A percentile compares a stretch with the other conserved stretches of the same genome.
Conservation (phyloP, 2,888 invertebrate species). For the Boloria selene region DNA sequence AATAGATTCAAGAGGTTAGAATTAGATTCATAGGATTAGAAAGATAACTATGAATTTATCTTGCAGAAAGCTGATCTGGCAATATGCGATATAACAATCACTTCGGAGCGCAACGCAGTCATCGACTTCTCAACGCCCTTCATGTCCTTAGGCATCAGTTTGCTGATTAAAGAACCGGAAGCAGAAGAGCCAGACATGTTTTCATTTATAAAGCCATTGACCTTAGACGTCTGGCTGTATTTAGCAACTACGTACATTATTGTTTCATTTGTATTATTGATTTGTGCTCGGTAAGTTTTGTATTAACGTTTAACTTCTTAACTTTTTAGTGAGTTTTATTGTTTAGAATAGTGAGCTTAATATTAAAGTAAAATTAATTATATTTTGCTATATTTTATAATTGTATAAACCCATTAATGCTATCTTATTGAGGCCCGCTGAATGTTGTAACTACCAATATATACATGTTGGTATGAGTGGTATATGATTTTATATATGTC, state of each 20-base stretch:
- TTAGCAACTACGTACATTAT: constrained; percentile 92
- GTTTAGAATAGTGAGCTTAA: no score
- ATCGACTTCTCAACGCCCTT: constrained; percentile 98
- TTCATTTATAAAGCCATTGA: constrained; percentile 93
- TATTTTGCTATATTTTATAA: no score
- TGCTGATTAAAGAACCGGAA: constrained; percentile 90
- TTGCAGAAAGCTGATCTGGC: constrained; percentile 94
- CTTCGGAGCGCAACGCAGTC: constrained; percentile 91
- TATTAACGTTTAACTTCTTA: no score
- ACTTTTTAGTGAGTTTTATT: no score
- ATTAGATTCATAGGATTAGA: no score
- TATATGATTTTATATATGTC: no score
- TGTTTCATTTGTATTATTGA: constrained; percentile 90
- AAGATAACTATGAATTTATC: constrained; percentile 30
- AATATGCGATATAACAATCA: constrained; percentile 96
- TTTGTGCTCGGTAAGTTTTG: constrained; percentile 86
- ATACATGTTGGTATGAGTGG: no score
- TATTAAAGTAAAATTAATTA: no score
- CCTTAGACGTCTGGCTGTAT: constrained; percentile 92
- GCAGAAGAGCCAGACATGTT: constrained; percentile 91
- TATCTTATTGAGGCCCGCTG: no score
- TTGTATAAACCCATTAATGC: no score
- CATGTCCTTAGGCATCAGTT: constrained; percentile 96
- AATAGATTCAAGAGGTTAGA: no score
- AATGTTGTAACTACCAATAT: no score